Conservation (phyloP, 2,797 vertebrate species). For the Peromyscus attwateri region DNA sequence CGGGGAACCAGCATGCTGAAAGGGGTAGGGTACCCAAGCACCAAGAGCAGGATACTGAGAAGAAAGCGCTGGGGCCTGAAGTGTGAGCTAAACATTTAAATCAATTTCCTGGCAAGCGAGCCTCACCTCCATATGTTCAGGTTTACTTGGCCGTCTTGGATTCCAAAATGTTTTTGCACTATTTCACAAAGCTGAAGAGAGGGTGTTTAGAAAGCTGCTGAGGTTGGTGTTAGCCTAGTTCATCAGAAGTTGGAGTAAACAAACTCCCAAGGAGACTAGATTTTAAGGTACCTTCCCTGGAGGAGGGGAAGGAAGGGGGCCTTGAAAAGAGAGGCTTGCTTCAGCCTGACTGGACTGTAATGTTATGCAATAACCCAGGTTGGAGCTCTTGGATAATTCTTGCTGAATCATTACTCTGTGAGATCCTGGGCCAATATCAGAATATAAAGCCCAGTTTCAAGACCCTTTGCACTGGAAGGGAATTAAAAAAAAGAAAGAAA, state of each 20-base stretch:
- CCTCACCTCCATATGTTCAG: constrained; percentile 75
- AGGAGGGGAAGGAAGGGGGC: constrained; percentile 19
- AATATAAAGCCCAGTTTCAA: constrained; percentile 41
- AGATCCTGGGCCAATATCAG: constrained; percentile 40
- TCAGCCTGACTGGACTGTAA: constrained; percentile 1
- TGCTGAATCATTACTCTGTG: constrained; percentile 50
- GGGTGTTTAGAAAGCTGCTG: constrained; percentile 79
- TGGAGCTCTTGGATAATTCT: constrained; percentile 61
- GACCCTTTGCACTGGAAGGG: background rate
- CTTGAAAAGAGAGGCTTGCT: constrained; percentile 36
- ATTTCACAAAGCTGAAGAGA: constrained; percentile 76
- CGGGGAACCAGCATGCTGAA: constrained; percentile 68
- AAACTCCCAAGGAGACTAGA: constrained; percentile 71
- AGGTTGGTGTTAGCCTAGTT: constrained; percentile 57
- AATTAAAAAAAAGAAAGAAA: background rate
- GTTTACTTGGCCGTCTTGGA: constrained; percentile 81
- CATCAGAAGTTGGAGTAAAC: constrained; percentile 75
- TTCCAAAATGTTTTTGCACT: constrained; percentile 78
- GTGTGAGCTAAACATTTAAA: constrained; percentile 77
- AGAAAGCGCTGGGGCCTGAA: constrained; percentile 18
- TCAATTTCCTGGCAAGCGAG: constrained; percentile 59
- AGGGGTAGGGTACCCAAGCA: constrained; percentile 58
- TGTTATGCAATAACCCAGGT: constrained; percentile 52
- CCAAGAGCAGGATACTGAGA: background rate
- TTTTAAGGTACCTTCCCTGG: constrained; percentile 68